Evolutionary conservation across 2,888 invertebrate species (phyloP).

Genomic region (Congeria kusceri): DNA sequence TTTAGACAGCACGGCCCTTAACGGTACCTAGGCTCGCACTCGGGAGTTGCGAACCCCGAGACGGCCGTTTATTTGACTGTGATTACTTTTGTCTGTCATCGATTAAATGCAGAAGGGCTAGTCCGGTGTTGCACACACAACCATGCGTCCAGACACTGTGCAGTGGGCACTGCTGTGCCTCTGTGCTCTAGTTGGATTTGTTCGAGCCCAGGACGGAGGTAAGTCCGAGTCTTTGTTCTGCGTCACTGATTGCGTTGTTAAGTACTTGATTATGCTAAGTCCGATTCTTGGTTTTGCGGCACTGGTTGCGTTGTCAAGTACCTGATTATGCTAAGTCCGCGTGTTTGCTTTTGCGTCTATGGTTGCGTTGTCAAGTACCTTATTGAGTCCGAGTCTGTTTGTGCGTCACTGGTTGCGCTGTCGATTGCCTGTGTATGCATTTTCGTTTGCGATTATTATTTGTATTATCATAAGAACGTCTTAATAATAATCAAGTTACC

Average conservation of each 20-base stretch:
- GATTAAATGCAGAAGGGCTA: constrained; percentile 60
- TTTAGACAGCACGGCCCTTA: constrained; percentile 60
- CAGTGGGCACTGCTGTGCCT: constrained; percentile 62
- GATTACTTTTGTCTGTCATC: constrained; percentile 1
- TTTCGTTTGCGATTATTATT: too few species aligned
- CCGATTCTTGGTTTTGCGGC: too few species aligned
- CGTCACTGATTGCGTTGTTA: not conserved
- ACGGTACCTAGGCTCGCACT: constrained; percentile 56
- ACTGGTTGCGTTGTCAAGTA: too few species aligned
- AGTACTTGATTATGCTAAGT: too few species aligned
- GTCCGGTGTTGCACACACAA: constrained; percentile 19
- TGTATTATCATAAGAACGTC: too few species aligned
- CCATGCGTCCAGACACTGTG: constrained; percentile 63
- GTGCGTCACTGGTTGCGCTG: too few species aligned
- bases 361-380: too few species aligned
- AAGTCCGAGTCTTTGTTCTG: constrained; percentile 30
- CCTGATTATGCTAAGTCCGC: too few species aligned
- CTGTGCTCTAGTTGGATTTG: constrained; percentile 49
- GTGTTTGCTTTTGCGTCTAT: too few species aligned
- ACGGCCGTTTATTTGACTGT: constrained; percentile 24
- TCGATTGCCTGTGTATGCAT: too few species aligned
- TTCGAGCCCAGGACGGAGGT: constrained; percentile 43
- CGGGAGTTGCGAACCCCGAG: constrained; percentile 55
- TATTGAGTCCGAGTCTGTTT: too few species aligned
- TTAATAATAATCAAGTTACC: too few species aligned